phyloP scores from a whole-genome alignment of 2,113 vertebrate genomes.

The Mobula hypostoma region DNA sequence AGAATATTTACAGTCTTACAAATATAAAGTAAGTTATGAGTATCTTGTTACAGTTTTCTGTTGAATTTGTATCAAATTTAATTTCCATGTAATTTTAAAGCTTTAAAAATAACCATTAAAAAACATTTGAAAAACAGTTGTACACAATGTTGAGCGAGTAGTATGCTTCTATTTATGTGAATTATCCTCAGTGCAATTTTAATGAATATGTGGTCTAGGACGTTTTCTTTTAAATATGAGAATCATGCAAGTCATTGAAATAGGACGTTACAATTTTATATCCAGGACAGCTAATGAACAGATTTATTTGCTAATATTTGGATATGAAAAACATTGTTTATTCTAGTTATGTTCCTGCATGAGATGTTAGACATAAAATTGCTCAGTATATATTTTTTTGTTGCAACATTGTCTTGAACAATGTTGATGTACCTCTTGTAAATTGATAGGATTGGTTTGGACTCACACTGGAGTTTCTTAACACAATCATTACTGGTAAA shows the following conservation, averaged over 20 bases:
- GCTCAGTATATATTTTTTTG: neutral
- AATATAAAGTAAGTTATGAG: neutral
- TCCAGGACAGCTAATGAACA: neutral
- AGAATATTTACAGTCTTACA: neutral
- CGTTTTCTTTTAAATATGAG: neutral
- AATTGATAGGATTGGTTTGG: neutral
- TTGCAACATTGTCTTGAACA: neutral
- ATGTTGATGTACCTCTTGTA: neutral
- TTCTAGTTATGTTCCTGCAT: neutral
- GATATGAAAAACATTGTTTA: neutral
- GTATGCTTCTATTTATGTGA: neutral
- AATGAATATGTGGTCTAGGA: neutral
- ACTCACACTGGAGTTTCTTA: neutral
- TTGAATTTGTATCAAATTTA: neutral
- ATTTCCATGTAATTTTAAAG: neutral
- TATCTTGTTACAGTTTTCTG: neutral
- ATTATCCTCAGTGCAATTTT: neutral
- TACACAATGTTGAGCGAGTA: neutral
- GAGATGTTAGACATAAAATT: neutral
- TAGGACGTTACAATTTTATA: neutral
- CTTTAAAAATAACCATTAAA: neutral
- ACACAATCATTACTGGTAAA: neutral
- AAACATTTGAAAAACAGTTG: neutral
- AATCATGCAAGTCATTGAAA: neutral
- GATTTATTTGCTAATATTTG: neutral